phyloP scores from a whole-genome alignment of 2,113 vertebrate species.

The Phyllopteryx taeniolatus region DNA sequence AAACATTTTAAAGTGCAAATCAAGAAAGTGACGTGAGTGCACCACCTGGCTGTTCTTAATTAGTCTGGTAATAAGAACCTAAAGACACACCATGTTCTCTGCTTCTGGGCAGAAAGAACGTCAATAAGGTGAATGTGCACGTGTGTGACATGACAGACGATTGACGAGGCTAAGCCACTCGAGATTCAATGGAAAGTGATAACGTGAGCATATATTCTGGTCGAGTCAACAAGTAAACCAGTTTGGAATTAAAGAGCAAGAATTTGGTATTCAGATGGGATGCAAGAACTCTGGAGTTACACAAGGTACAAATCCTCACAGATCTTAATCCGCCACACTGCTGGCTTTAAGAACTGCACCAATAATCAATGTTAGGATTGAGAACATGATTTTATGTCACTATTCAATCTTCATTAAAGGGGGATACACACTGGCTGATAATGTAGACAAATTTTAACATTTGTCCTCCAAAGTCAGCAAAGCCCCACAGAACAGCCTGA shows the following conservation, averaged over 20 bases:
- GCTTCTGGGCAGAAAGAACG: slow-evolving; percentile 18
- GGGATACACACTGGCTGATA: too few species aligned
- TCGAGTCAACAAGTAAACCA: not conserved
- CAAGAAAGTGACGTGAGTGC: not conserved
- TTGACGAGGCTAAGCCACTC: slow-evolving; percentile 18
- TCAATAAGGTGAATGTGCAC: slow-evolving; percentile 2
- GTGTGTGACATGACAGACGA: slow-evolving; percentile 11
- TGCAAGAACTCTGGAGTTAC: too few species aligned
- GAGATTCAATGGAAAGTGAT: not conserved
- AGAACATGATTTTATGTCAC: too few species aligned
- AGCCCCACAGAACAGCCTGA: too few species aligned
- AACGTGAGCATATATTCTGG: too few species aligned
- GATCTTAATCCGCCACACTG: too few species aligned
- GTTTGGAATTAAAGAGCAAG: not conserved
- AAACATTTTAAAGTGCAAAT: not conserved
- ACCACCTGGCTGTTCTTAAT: not conserved
- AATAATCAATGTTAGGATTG: too few species aligned
- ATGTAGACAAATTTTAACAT: too few species aligned
- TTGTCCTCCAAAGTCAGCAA: too few species aligned
- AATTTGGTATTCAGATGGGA: not conserved
- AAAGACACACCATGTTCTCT: not conserved
- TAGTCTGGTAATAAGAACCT: slow-evolving; percentile 8
- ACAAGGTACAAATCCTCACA: too few species aligned
- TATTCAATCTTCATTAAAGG: too few species aligned
- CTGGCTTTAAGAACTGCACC: too few species aligned